Base-by-base conservation (phyloP, 2,797 vertebrate species). In the Toxotes lorentzi region DNA sequence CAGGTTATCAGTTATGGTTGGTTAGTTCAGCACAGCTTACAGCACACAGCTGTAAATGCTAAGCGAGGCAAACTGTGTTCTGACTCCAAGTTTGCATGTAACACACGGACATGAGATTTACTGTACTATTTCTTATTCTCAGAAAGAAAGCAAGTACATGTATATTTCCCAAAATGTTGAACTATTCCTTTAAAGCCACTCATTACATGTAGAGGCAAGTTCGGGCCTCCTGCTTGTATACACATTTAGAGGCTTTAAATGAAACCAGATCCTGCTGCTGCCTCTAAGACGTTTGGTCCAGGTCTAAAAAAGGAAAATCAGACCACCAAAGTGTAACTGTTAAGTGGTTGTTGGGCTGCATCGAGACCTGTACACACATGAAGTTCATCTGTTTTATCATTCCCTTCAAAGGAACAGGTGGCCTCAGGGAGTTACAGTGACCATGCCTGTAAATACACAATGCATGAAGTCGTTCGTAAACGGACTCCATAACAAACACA, bases 371-470 rank as follows among this genome's bases (percentile, higher is more conserved):
- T 45, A 6, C 32, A n/a, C 12, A 8, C 76, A 45, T 21, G 41
- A 34, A 40, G 51, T 21, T 13, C 32, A 62, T 58, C 60, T 54
- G 64, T 47, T 27, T 67, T 47, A 60, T 62, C 57, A n/a, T 38
- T 72, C 24, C 40, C 78, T 73, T 72, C 63, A 69, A 41, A 79
- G 21, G 21, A 70, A 5, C 62, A 76, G 66, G 45, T 35, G 76
- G 63, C 51, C 35, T 27, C 41, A 56, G 54, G 50, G 16, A 9
- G 38, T 30, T 43, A 19, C 14, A 27, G 58, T 57, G 53, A 77
- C 51, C 74, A 51, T 27, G 1, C 70, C 61, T 68, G 2, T 54
- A 4, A 51, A 30, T 50, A 21, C 47, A 54, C 58, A 17, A 58
- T 8, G 30, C 11, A 16, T 5, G 7, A 40, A 16, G 30, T 2